Evolutionary conservation across 2,888 invertebrate species (phyloP), one percentile per base, ranked within the genome.

Genomic region (Xestobium rufovillosum): DNA sequence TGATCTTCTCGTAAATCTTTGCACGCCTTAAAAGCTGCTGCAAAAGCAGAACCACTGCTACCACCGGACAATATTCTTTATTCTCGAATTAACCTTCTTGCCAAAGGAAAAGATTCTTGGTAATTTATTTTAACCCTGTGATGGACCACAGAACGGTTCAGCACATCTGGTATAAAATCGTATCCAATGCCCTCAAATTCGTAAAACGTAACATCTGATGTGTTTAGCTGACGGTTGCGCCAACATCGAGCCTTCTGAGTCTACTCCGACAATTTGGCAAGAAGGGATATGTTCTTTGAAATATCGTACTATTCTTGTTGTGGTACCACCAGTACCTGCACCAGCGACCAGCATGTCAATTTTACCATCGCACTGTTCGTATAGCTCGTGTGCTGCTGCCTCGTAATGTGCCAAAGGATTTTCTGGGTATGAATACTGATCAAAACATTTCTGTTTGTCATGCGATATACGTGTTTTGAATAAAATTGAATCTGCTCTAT

Each of bases 371-470:
- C n/a, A n/a, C n/a, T n/a, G n/a, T n/a, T n/a, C n/a, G n/a, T n/a
- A n/a, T n/a, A n/a, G n/a, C n/a, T n/a, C n/a, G n/a, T n/a, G n/a
- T n/a, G n/a, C n/a, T n/a, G n/a, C n/a, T n/a, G n/a, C n/a, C n/a
- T n/a, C n/a, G n/a, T n/a, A n/a, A n/a, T n/a, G n/a, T n/a, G n/a
- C n/a, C n/a, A n/a, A n/a, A n/a, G n/a, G n/a, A n/a, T n/a, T n/a
- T n/a, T n/a, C n/a, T n/a, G n/a, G n/a, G n/a, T n/a, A n/a, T n/a
- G n/a, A n/a, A n/a, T n/a, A n/a, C n/a, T n/a, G n/a, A n/a, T 95
- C 95, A 67, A 98, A 98, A 69, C 98, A 99, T 68, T 98, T 98
- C 60, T 97, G 96, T 68, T 97, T 96, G 61, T 96, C 94, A 61
- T 92, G 91, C 13, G 97, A 94, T 71, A 98, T 90, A 52, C 97